Evolutionary conservation across 2,888 invertebrate genomes (phyloP).

Genomic region (Lutraria lutraria): DNA sequence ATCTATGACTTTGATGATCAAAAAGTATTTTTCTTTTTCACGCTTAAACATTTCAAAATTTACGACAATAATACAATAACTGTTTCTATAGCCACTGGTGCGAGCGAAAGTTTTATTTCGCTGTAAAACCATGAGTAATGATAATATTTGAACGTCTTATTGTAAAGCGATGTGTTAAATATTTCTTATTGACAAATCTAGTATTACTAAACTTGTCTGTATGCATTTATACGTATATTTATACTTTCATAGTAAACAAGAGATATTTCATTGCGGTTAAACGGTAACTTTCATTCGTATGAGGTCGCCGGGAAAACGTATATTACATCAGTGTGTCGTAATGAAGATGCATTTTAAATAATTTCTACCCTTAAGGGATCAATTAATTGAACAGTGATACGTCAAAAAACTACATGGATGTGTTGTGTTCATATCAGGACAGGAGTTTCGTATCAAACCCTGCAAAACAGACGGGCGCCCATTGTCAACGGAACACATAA

Average conservation of each 20-base stretch:
- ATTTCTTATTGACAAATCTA: slow-evolving; percentile 6
- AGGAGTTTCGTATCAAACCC: neutral
- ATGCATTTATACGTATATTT: neutral
- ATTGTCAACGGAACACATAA: neutral
- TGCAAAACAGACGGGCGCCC: slow-evolving; percentile 15
- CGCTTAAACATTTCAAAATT: neutral
- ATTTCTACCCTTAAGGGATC: slow-evolving; percentile 18
- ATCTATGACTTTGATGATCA: neutral
- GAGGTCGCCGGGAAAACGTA: neutral
- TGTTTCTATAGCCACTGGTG: neutral
- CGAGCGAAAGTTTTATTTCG: slow-evolving; percentile 6
- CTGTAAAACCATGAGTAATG: neutral
- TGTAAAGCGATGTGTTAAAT: neutral
- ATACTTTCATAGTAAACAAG: neutral
- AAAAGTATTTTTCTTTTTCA: neutral
- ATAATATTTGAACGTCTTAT: slow-evolving; percentile 22
- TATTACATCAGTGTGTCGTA: slow-evolving; percentile 1
- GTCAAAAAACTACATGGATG: slow-evolving; percentile 6
- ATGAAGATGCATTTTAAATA: slow-evolving; percentile 17
- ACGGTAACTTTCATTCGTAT: neutral
- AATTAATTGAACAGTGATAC: slow-evolving; percentile 6
- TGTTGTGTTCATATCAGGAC: neutral
- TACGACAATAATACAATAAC: neutral
- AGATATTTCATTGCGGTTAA: neutral
- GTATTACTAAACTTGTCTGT: slow-evolving; percentile 1